Evolutionary conservation across 1,140 invertebrate genomes (phyloP), one percentile per base, ranked within the genome.

Genomic region (Dreissena polymorpha): DNA sequence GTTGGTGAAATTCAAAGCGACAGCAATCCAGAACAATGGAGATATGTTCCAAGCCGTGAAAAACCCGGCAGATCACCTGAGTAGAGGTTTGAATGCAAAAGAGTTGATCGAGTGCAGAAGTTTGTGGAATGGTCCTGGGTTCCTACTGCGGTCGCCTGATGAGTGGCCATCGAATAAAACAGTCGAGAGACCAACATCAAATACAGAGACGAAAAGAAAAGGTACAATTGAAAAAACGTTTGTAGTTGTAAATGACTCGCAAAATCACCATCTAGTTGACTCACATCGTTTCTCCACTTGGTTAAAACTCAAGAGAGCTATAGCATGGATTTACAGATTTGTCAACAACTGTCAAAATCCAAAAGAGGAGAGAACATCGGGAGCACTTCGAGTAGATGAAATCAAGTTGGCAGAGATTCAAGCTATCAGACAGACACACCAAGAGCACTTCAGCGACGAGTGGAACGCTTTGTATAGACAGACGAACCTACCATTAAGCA

Each of bases 1-100:
- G n/a, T n/a, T n/a, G n/a, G n/a, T n/a, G n/a, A n/a, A n/a, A n/a
- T n/a, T n/a, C n/a, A n/a, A n/a, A n/a, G n/a, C n/a, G n/a, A n/a
- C n/a, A n/a, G n/a, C n/a, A n/a, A n/a, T n/a, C 76, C 83, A 70
- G 39, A 6, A 60, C 83, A 85, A 55, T 85, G 76, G 76, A 21
- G 83, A 12, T 73, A 83, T 64, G 79, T 86, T 65, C 64, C 79
- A 12, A 49, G 57, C 39, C 57, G 67, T 21, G 23, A 70, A 13
- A 86, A 86, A 49, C 80, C n/a, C 73, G 51, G 79, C 74, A 57
- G 79, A 86, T 79, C 12, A 78, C 0, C 29, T 63, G 18, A 49
- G 25, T 8, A 50, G 75, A 27, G 85, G 85, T 16, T 69, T 50
- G 21, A 67, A 12, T 29, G 64, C 53, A 23, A 12, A n/a, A 27